Evolutionary conservation across 2,113 vertebrate species (phyloP).

Genomic region (Sapayoa aenigma): DNA sequence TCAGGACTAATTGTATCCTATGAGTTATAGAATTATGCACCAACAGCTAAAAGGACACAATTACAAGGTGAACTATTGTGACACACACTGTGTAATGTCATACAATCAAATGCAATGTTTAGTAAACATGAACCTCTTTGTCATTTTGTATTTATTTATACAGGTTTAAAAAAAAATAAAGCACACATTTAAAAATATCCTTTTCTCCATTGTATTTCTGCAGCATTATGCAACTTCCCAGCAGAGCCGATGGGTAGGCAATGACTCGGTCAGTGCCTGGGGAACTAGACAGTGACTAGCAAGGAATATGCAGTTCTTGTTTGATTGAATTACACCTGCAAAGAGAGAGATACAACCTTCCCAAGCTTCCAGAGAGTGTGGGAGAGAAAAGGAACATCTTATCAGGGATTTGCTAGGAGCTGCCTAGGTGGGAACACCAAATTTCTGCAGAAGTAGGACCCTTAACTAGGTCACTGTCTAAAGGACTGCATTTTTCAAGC

Average conservation of each 20-base stretch:
- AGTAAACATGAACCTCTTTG: conserved; percentile 73
- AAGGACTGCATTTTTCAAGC: background rate
- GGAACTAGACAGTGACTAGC: background rate
- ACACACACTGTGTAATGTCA: conserved; percentile 73
- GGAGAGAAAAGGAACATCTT: background rate
- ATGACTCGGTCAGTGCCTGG: background rate
- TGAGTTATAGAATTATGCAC: conserved; percentile 65
- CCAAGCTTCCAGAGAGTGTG: background rate
- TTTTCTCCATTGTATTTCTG: conserved; percentile 1
- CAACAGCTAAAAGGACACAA: conserved; percentile 67
- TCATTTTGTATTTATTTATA: conserved; percentile 78
- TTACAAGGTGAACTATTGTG: conserved; percentile 68
- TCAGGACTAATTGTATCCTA: conserved; percentile 62
- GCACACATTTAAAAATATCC: conserved; percentile 63
- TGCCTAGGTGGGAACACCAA: background rate
- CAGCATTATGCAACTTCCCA: background rate
- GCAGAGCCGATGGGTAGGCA: background rate
- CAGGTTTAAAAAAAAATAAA: conserved; percentile 73
- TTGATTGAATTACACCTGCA: background rate
- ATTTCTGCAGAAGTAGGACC: background rate
- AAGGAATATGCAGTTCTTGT: background rate
- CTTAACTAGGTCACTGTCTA: background rate
- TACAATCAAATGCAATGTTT: conserved; percentile 73
- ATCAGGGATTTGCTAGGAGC: background rate
- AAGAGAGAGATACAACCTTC: background rate